Percentiles rank a stretch among this genome's conserved stretches.
phyloP scores from a whole-genome alignment of 2,888 invertebrate genomes.

The Xylota sylvarum region DNA sequence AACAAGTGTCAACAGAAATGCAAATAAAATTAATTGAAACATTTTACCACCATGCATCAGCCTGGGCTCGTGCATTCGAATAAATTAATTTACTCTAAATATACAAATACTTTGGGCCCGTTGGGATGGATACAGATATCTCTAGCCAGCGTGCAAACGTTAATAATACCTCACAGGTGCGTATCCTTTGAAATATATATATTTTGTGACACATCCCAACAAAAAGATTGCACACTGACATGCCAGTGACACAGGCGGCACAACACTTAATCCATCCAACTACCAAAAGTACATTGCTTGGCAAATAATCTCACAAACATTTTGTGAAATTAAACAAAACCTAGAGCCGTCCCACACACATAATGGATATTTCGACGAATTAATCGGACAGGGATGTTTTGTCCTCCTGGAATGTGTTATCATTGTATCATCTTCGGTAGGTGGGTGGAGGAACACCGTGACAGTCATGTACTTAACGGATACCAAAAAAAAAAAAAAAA shows the following conservation, averaged over 20 bases:
- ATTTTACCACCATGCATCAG: conserved; percentile 73
- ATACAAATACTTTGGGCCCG: conserved; percentile 77
- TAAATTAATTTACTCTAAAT: conserved; percentile 84
- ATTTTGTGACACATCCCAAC: not conserved
- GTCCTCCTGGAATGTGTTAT: not conserved
- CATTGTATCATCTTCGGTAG: conserved; percentile 15
- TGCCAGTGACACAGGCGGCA: conserved; percentile 32
- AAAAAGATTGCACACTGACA: not conserved
- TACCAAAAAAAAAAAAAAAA: no score
- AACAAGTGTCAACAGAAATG: conserved; percentile 82
- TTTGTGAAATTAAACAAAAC: conserved; percentile 53
- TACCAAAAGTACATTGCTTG: conserved; percentile 47
- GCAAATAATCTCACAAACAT: conserved; percentile 65
- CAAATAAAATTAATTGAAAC: conserved; percentile 81
- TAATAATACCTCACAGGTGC: conserved; percentile 57
- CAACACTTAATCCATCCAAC: conserved; percentile 62
- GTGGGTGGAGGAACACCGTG: not conserved
- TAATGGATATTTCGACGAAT: conserved; percentile 15
- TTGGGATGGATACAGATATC: conserved; percentile 24
- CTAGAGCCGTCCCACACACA: not conserved
- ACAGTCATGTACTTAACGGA: not conserved
- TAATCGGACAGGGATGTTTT: not conserved
- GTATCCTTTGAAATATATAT: conserved; percentile 46
- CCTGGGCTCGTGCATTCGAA: conserved; percentile 83
- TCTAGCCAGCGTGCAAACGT: conserved; percentile 27